phyloP scores from a whole-genome alignment of 2,113 vertebrate species.

The Zeus faber region DNA sequence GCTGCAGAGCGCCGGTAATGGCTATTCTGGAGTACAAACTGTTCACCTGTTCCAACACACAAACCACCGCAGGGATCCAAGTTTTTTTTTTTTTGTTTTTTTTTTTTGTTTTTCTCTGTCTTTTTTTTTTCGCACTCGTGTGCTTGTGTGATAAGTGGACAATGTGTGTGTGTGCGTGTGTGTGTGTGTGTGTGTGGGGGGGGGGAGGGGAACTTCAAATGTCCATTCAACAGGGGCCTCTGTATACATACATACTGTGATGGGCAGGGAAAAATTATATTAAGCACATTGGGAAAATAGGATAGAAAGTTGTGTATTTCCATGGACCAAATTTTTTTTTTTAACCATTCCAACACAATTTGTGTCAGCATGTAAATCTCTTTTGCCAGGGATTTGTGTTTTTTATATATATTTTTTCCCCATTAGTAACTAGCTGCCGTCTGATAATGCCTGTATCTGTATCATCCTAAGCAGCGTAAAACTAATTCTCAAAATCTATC shows the following conservation, averaged over 20 bases:
- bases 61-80: constrained; percentile 77
- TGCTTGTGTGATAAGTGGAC: constrained; percentile 17
- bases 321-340: constrained; percentile 36
- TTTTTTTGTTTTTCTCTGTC: constrained; percentile 28
- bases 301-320: constrained; percentile 21
- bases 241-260: constrained; percentile 1
- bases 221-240: constrained; percentile 21
- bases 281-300: constrained; percentile 11
- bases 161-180: constrained; percentile 18
- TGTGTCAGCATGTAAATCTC: constrained; percentile 47
- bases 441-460: constrained; percentile 56
- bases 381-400: constrained; percentile 67
- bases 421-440: constrained; percentile 53
- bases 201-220: constrained; percentile 44
- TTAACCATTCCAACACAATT: constrained; percentile 37
- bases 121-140: constrained; percentile 30
- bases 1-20: constrained; percentile 82
- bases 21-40: constrained; percentile 84
- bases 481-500: constrained; percentile 64
- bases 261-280: background rate
- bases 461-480: constrained; percentile 39
- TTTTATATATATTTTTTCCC: constrained; percentile 26
- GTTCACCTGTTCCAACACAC: constrained; percentile 84
- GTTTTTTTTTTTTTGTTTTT: constrained; percentile 66
- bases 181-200: constrained; percentile 21